Percentiles rank a stretch among this genome's conserved stretches.
Evolutionary conservation across 2,888 invertebrate genomes (phyloP).

Genomic region (Hirtodrosophila confusa): DNA sequence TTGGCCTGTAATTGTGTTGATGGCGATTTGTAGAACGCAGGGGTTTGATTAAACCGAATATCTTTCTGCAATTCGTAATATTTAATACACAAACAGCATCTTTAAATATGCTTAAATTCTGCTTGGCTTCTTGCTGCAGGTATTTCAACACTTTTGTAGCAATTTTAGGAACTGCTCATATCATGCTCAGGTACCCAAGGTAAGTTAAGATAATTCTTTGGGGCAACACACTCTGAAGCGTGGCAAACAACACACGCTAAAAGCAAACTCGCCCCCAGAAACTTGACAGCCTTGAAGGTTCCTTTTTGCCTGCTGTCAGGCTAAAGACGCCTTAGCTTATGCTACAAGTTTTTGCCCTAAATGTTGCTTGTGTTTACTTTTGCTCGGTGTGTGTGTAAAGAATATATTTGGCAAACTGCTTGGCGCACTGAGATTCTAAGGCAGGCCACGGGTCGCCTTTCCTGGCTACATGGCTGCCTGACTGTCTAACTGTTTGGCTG

Average conservation of each 20-base stretch:
- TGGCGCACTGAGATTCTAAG: constrained; percentile 7
- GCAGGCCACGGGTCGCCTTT: constrained; percentile 5
- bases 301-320: constrained; percentile 44
- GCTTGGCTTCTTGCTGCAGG: too few relatives aligned
- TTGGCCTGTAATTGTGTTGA: too few relatives aligned
- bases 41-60: too few relatives aligned
- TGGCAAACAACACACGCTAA: constrained; percentile 28
- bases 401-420: constrained; percentile 29
- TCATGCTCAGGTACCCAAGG: too few relatives aligned
- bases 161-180: too few relatives aligned
- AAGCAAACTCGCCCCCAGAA: constrained; percentile 39
- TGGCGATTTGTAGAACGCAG: too few relatives aligned
- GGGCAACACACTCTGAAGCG: constrained; percentile 35
- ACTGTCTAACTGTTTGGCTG: constrained; percentile 7
- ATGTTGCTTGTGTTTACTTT: constrained; percentile 33
- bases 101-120: too few relatives aligned
- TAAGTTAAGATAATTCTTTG: constrained; percentile 18
- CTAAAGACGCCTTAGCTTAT: constrained; percentile 53
- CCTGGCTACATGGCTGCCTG: neutral
- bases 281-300: constrained; percentile 49
- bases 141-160: too few relatives aligned
- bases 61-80: too few relatives aligned
- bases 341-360: constrained; percentile 48
- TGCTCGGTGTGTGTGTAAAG: constrained; percentile 1
- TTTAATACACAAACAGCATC: too few relatives aligned